These are phyloP conservation scores for Dermolepida albohirtum DNA, from an alignment of 2,888 invertebrate genomes.

Conservation along the genomic window DNA sequence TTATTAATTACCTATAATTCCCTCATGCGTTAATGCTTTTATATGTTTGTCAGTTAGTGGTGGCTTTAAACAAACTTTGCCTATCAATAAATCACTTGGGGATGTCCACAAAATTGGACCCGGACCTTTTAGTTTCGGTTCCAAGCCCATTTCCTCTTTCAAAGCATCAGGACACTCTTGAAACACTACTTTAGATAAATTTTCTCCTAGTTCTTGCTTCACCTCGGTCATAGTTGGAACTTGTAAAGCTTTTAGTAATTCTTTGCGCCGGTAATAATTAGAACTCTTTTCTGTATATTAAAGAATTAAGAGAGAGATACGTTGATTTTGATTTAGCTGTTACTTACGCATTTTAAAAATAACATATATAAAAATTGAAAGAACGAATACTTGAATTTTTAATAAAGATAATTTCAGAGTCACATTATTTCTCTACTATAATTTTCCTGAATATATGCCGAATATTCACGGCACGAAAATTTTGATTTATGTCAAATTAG, in stretches of 20 bases:
- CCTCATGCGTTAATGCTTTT: slow-evolving; percentile 63
- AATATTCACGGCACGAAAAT: no score
- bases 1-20: slow-evolving; percentile 58
- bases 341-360: no score
- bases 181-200: slow-evolving; percentile 60
- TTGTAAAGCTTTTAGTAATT: slow-evolving; percentile 50
- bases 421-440: no score
- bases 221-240: slow-evolving; percentile 62
- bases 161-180: slow-evolving; percentile 56
- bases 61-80: slow-evolving; percentile 62
- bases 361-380: no score
- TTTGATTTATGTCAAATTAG: no score
- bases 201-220: slow-evolving; percentile 56
- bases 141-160: slow-evolving; percentile 56
- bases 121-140: slow-evolving; percentile 59
- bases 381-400: no score
- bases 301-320: not conserved
- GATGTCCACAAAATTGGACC: slow-evolving; percentile 63
- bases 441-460: no score
- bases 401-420: no score
- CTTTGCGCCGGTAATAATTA: slow-evolving; percentile 53
- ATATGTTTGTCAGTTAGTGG: slow-evolving; percentile 61
- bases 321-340: not conserved
- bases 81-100: slow-evolving; percentile 64
- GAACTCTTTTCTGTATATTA: slow-evolving; percentile 49